A percentile compares a stretch with the other conserved stretches of the same genome.
These are phyloP conservation scores for Lymantria dispar DNA, from an alignment of 2,888 invertebrate genomes.

Conservation along the genomic window DNA sequence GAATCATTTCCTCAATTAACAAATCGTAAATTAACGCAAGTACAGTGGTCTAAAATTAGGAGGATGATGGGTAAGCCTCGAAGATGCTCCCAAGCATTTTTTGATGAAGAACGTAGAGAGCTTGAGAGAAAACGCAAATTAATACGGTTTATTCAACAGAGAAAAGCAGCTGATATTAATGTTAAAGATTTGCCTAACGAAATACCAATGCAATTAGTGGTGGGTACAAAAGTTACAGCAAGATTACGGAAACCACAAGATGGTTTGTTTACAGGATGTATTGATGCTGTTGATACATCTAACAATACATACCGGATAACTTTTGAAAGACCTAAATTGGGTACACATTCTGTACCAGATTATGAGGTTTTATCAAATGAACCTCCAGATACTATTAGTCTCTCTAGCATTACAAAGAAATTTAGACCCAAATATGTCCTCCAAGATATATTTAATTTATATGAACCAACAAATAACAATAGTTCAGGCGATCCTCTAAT, in stretches of 20 bases:
- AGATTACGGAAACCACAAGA: constrained; percentile 95
- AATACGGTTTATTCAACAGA: constrained; percentile 95
- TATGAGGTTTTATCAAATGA: constrained; percentile 98
- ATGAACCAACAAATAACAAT: constrained; percentile 63
- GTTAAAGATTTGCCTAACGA: constrained; percentile 96
- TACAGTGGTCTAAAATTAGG: constrained; percentile 97
- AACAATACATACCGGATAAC: constrained; percentile 97
- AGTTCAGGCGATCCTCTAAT: constrained; percentile 88
- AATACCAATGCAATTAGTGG: constrained; percentile 96
- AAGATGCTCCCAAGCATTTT: constrained; percentile 96
- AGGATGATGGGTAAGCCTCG: constrained; percentile 98
- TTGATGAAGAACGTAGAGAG: constrained; percentile 96
- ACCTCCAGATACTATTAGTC: constrained; percentile 93
- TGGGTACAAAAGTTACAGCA: constrained; percentile 97
- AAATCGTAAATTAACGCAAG: constrained; percentile 90
- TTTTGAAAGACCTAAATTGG: constrained; percentile 95
- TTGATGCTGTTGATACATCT: constrained; percentile 97
- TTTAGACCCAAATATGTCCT: constrained; percentile 87
- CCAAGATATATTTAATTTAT: constrained; percentile 79
- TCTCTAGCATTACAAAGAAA: constrained; percentile 91
- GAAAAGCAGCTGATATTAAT: constrained; percentile 91
- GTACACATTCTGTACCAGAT: constrained; percentile 97
- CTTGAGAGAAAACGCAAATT: constrained; percentile 95
- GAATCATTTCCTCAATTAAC: constrained; percentile 97
- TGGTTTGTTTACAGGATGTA: constrained; percentile 95